Conservation (phyloP, 2,113 vertebrate species). For the Martes martes region DNA sequence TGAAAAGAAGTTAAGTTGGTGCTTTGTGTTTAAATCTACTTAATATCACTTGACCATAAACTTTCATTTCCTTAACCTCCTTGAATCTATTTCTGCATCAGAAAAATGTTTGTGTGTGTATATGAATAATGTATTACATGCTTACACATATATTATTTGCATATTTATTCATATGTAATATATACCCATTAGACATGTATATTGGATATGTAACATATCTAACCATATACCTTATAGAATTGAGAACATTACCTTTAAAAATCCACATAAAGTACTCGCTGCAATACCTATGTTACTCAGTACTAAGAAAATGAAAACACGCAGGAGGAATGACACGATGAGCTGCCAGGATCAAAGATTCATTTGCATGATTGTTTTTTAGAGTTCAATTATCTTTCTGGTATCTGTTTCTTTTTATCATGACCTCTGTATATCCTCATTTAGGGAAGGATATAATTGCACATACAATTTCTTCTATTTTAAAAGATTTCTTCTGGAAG, state of each 20-base stretch:
- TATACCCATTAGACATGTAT: neutral
- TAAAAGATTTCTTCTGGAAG: conserved; percentile 41
- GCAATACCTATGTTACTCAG: neutral
- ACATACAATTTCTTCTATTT: neutral
- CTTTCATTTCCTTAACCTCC: neutral
- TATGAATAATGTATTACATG: neutral
- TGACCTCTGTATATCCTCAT: neutral
- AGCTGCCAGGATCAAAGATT: neutral
- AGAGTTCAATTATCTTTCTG: neutral
- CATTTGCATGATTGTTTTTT: neutral
- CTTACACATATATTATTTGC: neutral
- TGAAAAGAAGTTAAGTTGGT: neutral
- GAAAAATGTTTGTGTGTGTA: neutral
- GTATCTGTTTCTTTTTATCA: neutral
- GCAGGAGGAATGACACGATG: neutral
- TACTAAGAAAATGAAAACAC: conserved; percentile 5
- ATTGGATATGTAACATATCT: neutral
- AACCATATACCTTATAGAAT: neutral
- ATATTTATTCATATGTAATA: neutral
- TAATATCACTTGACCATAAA: neutral
- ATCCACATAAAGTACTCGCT: neutral
- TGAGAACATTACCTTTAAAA: neutral
- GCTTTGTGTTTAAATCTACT: neutral
- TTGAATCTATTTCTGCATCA: neutral
- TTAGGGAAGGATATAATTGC: neutral